A percentile compares a stretch with the other conserved stretches of the same genome.
These are phyloP conservation scores for Gymnoscopelus braueri DNA, from an alignment of 2,797 vertebrate species.

Conservation along the genomic window DNA sequence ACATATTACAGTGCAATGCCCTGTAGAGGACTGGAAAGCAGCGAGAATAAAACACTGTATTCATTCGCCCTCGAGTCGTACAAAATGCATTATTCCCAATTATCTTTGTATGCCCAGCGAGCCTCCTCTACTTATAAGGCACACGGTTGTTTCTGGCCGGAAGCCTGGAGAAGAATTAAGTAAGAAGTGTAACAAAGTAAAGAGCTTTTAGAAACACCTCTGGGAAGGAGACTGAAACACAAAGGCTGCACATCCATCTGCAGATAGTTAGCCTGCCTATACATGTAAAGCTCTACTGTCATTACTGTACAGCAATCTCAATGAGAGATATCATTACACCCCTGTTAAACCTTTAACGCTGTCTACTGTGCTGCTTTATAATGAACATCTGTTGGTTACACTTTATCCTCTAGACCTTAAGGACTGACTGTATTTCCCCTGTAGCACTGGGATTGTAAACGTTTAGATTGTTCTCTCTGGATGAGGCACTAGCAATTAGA, in stretches of 20 bases:
- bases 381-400: too few species aligned
- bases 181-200: conserved; percentile 37
- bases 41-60: conserved; percentile 33
- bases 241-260: conserved; percentile 17
- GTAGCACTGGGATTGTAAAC: too few species aligned
- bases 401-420: neutral
- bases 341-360: conserved; percentile 1
- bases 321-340: conserved; percentile 4
- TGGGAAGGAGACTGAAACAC: conserved; percentile 38
- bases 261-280: conserved; percentile 1
- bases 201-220: conserved; percentile 49
- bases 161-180: conserved; percentile 32
- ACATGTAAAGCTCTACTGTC: conserved; percentile 21
- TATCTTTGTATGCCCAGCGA: conserved; percentile 54
- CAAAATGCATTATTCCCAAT: conserved; percentile 53
- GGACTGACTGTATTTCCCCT: too few species aligned
- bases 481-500: too few species aligned
- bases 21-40: conserved; percentile 2
- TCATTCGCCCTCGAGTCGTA: conserved; percentile 41
- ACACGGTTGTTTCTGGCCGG: conserved; percentile 48
- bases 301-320: neutral
- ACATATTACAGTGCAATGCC: conserved; percentile 28
- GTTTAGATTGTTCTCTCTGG: too few species aligned
- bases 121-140: conserved; percentile 59
- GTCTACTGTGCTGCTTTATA: neutral